A percentile compares a stretch with the other conserved stretches of the same genome.
Conservation (phyloP, 2,888 invertebrate species). For the Platycnemis pennipes region DNA sequence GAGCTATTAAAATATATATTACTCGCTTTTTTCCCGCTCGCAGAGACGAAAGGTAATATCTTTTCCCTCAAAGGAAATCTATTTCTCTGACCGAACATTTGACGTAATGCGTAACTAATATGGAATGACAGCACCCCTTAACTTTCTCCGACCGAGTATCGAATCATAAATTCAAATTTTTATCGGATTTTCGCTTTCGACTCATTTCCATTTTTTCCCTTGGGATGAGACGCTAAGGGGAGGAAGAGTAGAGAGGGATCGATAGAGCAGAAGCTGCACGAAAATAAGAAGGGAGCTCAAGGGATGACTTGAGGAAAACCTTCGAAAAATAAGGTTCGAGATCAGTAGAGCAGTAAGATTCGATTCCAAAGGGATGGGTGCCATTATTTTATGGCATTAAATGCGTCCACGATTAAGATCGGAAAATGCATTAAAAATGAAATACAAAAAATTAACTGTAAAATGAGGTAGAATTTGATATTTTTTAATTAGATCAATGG, state of each 20-base stretch:
- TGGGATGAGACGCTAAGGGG: not conserved
- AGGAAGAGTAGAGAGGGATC: not conserved
- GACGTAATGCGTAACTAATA: not conserved
- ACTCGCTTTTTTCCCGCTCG: not conserved
- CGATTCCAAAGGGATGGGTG: too few relatives aligned
- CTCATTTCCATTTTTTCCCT: not conserved
- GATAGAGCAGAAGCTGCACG: not conserved
- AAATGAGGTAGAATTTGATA: too few relatives aligned
- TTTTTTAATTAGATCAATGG: too few relatives aligned
- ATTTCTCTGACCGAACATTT: not conserved
- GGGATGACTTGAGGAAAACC: not conserved
- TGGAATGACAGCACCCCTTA: not conserved
- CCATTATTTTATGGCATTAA: too few relatives aligned
- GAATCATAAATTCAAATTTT: conserved; percentile 5
- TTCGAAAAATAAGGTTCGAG: too few relatives aligned
- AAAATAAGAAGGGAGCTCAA: not conserved
- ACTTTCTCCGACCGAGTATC: not conserved
- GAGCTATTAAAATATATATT: too few relatives aligned
- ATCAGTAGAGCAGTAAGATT: too few relatives aligned
- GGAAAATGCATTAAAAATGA: too few relatives aligned
- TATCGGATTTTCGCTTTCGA: not conserved
- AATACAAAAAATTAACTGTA: too few relatives aligned
- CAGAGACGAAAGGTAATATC: not conserved
- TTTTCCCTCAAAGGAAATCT: not conserved
- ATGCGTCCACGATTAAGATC: too few relatives aligned